Evolutionary conservation across 2,888 invertebrate species (phyloP), one percentile per base, ranked within the genome.

Genomic region (Lasioglossum zephyrum): DNA sequence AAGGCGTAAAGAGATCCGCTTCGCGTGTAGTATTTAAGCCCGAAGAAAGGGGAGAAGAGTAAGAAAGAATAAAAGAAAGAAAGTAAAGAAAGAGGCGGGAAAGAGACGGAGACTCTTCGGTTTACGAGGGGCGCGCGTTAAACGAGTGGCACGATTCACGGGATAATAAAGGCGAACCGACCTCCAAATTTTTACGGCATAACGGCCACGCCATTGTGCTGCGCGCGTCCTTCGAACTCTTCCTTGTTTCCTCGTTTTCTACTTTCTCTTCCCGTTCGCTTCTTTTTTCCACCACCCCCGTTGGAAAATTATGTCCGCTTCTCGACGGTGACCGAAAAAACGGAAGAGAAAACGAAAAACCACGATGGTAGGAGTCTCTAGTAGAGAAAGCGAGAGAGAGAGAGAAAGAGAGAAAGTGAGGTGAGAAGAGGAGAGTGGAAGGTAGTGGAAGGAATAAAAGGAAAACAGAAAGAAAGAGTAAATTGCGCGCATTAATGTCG

Each of bases 401-500:
- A 26, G 26, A 11, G 5, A 11, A 26, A n/a, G 57, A 13, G 36
- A 39, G 39, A 39, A 39, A 39, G 39, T 39, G 26, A 69, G 5
- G 26, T 26, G 26, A 60, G n/a, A 2, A 26, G 60, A 60, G 26
- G 41, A 4, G 11, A 13, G 49, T 49, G 53, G 26, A 18, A 49
- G 13, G 31, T 36, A 36, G 60, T 11, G 26, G 18, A 13, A 36
- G 26, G 63, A 63, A 63, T 63, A 60, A 66, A 47, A n/a, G 39
- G 47, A 69, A 69, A 69, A 69, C 69, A 69, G 44, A 81, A 73
- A 57, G 79, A 78, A 78, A 79, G 78, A 77, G 77, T 84, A 90
- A 91, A 91, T 91, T 87, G 91, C 87, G 85, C 89, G 88, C 88
- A 88, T 91, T 90, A 90, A 90, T 88, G 88, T 86, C 87, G 78